Evolutionary conservation across 1,140 invertebrate species (phyloP).

Genomic region (Holotrichia oblita): DNA sequence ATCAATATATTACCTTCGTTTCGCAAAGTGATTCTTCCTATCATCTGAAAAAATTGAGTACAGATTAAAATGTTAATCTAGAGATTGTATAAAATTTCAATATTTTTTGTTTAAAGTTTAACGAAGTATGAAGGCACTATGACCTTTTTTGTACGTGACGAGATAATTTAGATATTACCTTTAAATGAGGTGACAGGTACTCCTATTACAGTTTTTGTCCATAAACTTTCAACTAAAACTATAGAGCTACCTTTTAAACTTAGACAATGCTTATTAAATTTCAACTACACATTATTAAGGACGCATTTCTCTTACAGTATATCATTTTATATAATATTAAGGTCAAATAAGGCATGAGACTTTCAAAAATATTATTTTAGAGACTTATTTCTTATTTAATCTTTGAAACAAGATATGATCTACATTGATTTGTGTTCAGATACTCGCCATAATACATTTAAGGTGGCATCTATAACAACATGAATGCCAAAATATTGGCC

Average conservation of each 20-base stretch:
- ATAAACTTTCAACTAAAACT: neutral
- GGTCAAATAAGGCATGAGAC: no score
- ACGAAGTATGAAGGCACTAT: conserved; percentile 4
- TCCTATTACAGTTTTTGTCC: neutral
- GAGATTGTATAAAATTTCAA: neutral
- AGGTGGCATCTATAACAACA: no score
- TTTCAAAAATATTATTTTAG: no score
- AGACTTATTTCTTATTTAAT: no score
- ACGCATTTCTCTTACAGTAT: no score
- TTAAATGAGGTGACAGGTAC: neutral
- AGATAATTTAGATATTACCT: conserved; percentile 12
- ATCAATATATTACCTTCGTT: neutral
- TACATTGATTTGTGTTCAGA: no score
- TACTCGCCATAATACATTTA: no score
- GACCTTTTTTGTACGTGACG: neutral
- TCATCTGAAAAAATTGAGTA: neutral
- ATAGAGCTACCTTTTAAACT: neutral
- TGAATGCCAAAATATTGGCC: no score
- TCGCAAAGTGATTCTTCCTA: neutral
- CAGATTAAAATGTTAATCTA: conserved; percentile 4
- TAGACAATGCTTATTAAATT: no score
- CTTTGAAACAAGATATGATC: no score
- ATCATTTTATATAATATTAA: no score
- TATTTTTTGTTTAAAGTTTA: conserved; percentile 3
- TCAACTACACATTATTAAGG: no score